phyloP scores from a whole-genome alignment of 2,797 vertebrate genomes.

The Spinus olivaceus region DNA sequence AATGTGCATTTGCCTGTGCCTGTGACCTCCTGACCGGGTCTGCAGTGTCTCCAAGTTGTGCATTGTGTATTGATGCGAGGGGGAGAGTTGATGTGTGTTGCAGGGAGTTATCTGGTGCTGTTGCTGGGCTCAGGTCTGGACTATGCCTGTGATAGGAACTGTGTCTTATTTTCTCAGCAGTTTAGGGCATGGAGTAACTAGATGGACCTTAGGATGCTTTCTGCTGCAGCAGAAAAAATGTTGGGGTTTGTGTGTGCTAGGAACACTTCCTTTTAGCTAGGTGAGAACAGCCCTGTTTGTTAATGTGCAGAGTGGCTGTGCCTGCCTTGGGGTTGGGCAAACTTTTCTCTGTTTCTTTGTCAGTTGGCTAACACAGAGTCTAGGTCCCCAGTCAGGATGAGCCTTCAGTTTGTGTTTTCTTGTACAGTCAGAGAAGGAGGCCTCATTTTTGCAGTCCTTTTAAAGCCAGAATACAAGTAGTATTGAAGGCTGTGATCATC shows the following conservation, averaged over 20 bases:
- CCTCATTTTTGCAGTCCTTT: background rate
- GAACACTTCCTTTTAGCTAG: background rate
- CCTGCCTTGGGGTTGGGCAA: background rate
- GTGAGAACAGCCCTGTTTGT: background rate
- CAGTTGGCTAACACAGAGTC: background rate
- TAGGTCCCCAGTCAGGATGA: background rate
- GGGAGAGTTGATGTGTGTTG: accelerated
- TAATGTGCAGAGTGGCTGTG: background rate
- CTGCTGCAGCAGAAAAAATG: background rate
- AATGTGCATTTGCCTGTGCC: background rate
- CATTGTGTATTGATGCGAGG: background rate
- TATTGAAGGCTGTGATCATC: background rate
- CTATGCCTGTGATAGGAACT: background rate
- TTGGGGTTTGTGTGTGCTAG: background rate
- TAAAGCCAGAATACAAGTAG: background rate
- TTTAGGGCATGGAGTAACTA: background rate
- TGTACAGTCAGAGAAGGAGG: background rate
- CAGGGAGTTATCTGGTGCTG: background rate
- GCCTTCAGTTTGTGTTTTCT: background rate
- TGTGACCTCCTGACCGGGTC: background rate
- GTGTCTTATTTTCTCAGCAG: background rate
- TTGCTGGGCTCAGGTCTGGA: background rate
- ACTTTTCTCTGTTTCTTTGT: background rate
- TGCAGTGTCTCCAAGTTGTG: background rate
- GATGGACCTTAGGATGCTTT: background rate